A percentile compares a stretch with the other conserved stretches of the same genome.
These are phyloP conservation scores for Psophia crepitans DNA, from an alignment of 2,113 vertebrate species.

Conservation along the genomic window DNA sequence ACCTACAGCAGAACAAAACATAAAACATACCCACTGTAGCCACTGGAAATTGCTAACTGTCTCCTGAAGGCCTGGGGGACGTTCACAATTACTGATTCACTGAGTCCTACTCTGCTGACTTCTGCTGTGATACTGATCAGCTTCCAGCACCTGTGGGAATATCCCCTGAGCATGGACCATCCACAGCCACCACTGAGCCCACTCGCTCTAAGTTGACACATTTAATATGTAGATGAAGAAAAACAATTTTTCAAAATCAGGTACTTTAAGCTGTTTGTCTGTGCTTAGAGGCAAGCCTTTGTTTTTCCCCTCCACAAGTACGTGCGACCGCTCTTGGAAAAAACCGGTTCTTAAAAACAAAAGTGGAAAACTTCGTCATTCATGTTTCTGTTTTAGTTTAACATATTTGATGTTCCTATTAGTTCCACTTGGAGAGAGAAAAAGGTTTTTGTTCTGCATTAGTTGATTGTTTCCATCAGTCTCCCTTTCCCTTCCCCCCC, in stretches of 20 bases:
- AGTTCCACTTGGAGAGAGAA: slow-evolving; percentile 50
- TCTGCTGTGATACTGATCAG: not conserved
- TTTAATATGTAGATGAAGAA: not conserved
- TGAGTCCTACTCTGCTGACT: not conserved
- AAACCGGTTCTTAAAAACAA: not conserved
- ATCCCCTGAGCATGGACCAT: not conserved
- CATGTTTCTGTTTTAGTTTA: slow-evolving; percentile 50
- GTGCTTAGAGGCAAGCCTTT: not conserved
- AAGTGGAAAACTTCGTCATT: not conserved
- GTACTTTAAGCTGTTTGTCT: not conserved
- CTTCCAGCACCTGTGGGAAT: not conserved
- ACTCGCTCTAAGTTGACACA: not conserved
- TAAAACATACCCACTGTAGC: not conserved
- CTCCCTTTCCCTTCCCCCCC: not conserved
- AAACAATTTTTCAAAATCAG: not conserved
- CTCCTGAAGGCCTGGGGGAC: not conserved
- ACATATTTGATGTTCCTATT: slow-evolving; percentile 54
- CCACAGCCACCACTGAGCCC: not conserved
- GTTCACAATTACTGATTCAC: not conserved
- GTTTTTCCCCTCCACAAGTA: not conserved
- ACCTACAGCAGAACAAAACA: slow-evolving; percentile 1
- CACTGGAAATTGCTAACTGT: not conserved
- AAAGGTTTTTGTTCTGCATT: slow-evolving; percentile 56
- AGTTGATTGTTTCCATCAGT: slow-evolving; percentile 66
- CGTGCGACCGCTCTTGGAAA: not conserved